Evolutionary conservation across 2,113 vertebrate species (phyloP).

Genomic region (Bungarus multicinctus): DNA sequence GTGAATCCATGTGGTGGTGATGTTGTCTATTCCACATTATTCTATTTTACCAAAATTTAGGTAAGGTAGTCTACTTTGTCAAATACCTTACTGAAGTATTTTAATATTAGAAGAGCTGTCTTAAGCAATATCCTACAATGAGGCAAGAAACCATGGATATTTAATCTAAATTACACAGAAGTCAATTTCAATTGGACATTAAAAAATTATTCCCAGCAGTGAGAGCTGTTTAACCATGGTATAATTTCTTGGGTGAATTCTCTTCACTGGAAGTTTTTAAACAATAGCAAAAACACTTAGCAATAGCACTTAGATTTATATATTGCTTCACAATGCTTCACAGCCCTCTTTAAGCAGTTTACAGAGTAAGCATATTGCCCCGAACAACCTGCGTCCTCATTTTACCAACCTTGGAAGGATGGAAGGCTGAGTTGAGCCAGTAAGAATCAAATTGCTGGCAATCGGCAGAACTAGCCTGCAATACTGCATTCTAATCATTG

Average conservation of each 20-base stretch:
- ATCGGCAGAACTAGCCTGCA: not conserved
- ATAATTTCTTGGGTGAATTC: not conserved
- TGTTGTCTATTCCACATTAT: not conserved
- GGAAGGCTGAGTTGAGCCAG: not conserved
- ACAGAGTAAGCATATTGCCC: not conserved
- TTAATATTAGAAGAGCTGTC: not conserved
- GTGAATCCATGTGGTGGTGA: not conserved
- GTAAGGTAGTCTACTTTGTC: not conserved
- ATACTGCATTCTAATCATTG: not conserved
- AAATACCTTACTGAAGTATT: not conserved
- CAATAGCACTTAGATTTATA: not conserved
- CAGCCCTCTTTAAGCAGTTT: not conserved
- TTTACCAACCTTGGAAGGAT: not conserved
- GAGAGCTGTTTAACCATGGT: not conserved
- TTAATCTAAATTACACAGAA: not conserved
- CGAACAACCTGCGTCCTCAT: not conserved
- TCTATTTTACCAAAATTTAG: not conserved
- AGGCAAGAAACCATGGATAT: not conserved
- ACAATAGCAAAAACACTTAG: not conserved
- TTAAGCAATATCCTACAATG: not conserved
- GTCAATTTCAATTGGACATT: not conserved
- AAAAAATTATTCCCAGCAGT: not conserved
- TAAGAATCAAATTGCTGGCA: not conserved
- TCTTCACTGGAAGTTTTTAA: not conserved
- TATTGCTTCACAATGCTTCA: not conserved